A percentile compares a stretch with the other conserved stretches of the same genome.
These are phyloP conservation scores for Peromyscus attwateri DNA, from an alignment of 2,797 vertebrate species.

Conservation along the genomic window DNA sequence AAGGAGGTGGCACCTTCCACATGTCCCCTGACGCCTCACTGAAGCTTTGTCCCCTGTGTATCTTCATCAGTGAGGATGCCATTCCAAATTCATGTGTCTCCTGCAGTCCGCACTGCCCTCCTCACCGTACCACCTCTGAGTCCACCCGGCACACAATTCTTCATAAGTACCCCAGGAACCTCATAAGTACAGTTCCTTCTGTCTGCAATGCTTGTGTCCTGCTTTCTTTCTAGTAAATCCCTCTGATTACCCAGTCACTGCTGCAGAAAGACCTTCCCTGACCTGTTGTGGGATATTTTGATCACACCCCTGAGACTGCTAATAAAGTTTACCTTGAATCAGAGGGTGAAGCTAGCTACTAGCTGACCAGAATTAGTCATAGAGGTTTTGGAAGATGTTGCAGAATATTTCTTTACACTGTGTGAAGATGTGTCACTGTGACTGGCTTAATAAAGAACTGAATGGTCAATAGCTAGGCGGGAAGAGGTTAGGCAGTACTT, in stretches of 20 bases:
- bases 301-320: not conserved
- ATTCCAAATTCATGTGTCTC: no score
- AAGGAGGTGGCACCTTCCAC: not conserved
- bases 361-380: not conserved
- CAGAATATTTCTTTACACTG: not conserved
- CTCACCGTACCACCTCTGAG: not conserved
- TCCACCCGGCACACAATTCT: not conserved
- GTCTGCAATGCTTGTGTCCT: not conserved
- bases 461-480: not conserved
- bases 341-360: not conserved
- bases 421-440: not conserved
- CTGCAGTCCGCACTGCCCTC: no score
- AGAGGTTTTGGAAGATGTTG: not conserved
- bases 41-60: not conserved
- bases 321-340: not conserved
- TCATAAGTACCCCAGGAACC: not conserved
- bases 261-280: not conserved
- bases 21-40: no score
- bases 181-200: not conserved
- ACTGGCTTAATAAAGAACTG: not conserved
- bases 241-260: no score
- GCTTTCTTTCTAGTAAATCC: not conserved
- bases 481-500: not conserved
- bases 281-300: not conserved
- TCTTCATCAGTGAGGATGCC: not conserved